Conservation (phyloP, 2,797 vertebrate species). For the Babyrousa celebensis region DNA sequence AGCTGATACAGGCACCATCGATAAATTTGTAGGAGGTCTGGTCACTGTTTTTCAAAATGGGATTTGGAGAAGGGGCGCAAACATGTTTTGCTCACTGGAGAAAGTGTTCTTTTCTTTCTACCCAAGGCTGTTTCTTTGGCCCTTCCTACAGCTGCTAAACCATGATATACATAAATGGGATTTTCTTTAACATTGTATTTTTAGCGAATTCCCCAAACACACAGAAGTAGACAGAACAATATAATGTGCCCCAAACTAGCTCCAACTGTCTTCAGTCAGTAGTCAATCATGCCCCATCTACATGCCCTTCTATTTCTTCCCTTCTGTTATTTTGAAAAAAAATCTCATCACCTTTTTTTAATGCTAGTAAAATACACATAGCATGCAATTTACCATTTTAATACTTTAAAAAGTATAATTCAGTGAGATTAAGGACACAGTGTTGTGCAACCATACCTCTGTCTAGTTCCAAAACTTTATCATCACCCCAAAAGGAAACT, state of each 20-base stretch:
- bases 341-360: background rate
- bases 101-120: slow-evolving; percentile 50
- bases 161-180: background rate
- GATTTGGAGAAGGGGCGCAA: slow-evolving; percentile 44
- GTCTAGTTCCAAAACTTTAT: background rate
- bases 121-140: background rate
- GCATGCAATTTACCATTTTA: slow-evolving; percentile 1
- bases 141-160: background rate
- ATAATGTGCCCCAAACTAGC: background rate
- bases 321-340: slow-evolving; percentile 34
- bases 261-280: background rate
- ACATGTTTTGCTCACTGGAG: slow-evolving; percentile 19
- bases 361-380: background rate
- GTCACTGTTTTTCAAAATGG: slow-evolving; percentile 65
- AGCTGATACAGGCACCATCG: background rate
- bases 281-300: background rate
- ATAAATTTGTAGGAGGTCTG: background rate
- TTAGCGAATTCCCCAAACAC: background rate
- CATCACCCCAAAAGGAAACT: background rate
- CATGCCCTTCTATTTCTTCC: background rate
- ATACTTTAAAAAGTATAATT: background rate
- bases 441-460: background rate
- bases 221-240: background rate
- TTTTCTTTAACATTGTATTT: slow-evolving; percentile 9
- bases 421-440: background rate